Evolutionary conservation across 1,140 invertebrate species (phyloP), one percentile per base, ranked within the genome.

Genomic region (Alviniconcha marisindica): DNA sequence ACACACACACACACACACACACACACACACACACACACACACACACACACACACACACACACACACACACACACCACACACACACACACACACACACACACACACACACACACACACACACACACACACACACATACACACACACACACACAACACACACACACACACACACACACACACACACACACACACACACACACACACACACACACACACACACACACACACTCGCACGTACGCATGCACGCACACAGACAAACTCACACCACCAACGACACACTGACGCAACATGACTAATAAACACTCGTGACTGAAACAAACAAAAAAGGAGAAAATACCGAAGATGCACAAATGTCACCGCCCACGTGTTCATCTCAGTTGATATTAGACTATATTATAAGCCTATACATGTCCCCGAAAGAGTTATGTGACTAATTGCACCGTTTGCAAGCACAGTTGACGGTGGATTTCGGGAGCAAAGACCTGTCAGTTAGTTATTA

Each of bases 161-260:
- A 73, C 40, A 73, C 71, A 73, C 71, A 73, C 71, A 73, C 36
- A 73, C 40, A 73, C 36, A 44, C 71, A 73, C 40, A 73, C 36
- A 73, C 71, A 73, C 36, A 40, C 71, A 73, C 71, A 42, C 36
- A 73, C 71, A 73, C 71, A 73, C 71, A 42, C 71, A 73, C 71
- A 42, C 71, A 73, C 71, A 73, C 71, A 73, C 71, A 40, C 36
- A 40, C 71, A 40, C 71, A 73, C 71, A 73, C 71, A 73, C 71
- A 73, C 71, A 73, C 71, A 66, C 60, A 66, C 60, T 12, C 60
- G n/a, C 60, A 66, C 60, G n/a, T 24, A 28, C 71, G 42, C 71
- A 42, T 2, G 1, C 36, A 4, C 71, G 18, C 71, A 40, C 36
- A 73, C 71, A 73, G 14, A 73, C 38, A 42, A 14, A 42, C 38